These are phyloP conservation scores for Hydra vulgaris DNA, from an alignment of 30 jellyfish, hydroid and myxozoan species.

Conservation along the genomic window DNA sequence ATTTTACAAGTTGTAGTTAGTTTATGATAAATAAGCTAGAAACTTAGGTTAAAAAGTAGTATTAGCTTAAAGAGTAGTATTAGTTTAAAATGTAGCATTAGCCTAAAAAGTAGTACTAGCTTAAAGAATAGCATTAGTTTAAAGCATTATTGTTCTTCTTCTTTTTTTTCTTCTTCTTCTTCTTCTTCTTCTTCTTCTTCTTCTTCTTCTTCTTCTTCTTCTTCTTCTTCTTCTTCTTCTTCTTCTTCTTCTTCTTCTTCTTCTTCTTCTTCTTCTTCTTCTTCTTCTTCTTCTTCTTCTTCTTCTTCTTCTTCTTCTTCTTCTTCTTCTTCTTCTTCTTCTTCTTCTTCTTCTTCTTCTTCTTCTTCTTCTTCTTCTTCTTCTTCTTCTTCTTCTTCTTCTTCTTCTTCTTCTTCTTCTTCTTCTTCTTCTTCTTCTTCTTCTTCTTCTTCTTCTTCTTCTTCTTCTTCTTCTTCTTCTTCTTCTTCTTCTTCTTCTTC, in stretches of 20 bases:
- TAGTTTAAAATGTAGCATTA: too few relatives aligned
- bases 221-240: slow-evolving; percentile 8
- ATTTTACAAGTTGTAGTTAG: too few relatives aligned
- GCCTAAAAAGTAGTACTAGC: too few relatives aligned
- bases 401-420: slow-evolving; percentile 10
- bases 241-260: slow-evolving; percentile 1
- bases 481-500: too few relatives aligned
- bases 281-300: neutral
- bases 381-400: slow-evolving; percentile 3
- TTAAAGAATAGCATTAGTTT: too few relatives aligned
- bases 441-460: neutral
- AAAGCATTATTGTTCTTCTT: too few relatives aligned
- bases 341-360: neutral
- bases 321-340: neutral
- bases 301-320: neutral
- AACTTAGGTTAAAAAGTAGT: too few relatives aligned
- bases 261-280: neutral
- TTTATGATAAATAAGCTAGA: too few relatives aligned
- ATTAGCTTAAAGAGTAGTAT: too few relatives aligned
- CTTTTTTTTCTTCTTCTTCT: neutral
- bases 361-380: neutral
- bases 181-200: slow-evolving; percentile 3
- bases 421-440: slow-evolving; percentile 30
- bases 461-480: too few relatives aligned
- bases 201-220: slow-evolving; percentile 18